A percentile compares a stretch with the other conserved stretches of the same genome.
Conservation (phyloP, 2,797 vertebrate genomes). For the Premnoplex brunnescens region DNA sequence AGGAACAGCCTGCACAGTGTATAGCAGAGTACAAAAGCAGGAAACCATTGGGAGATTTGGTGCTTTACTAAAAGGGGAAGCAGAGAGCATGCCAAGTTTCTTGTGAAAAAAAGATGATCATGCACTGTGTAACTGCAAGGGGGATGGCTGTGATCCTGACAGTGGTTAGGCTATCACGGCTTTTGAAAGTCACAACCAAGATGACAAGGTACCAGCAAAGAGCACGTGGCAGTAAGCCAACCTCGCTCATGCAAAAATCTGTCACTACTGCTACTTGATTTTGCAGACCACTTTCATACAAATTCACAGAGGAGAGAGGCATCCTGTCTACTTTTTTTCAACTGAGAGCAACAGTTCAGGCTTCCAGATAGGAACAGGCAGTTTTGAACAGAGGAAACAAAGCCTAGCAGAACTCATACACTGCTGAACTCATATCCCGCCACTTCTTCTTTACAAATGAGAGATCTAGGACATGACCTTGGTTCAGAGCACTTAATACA, state of each 20-base stretch:
- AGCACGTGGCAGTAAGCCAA: accelerated
- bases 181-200: not conserved
- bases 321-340: not conserved
- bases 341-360: not conserved
- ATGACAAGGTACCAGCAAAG: not conserved
- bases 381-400: not conserved
- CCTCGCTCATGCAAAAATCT: not conserved
- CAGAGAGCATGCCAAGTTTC: not conserved
- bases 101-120: not conserved
- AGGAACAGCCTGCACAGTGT: not conserved
- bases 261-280: not conserved
- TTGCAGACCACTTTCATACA: not conserved
- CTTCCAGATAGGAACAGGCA: not conserved
- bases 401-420: not conserved
- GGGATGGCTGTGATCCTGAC: accelerated
- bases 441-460: not conserved
- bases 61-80: conserved; percentile 10
- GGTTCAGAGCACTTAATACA: not conserved
- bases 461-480: not conserved
- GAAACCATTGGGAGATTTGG: not conserved
- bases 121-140: not conserved
- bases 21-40: conserved; percentile 19
- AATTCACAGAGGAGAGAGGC: not conserved
- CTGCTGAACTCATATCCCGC: not conserved
- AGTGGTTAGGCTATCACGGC: not conserved